Conservation (phyloP, 2,888 invertebrate species). For the Cantharis rustica region DNA sequence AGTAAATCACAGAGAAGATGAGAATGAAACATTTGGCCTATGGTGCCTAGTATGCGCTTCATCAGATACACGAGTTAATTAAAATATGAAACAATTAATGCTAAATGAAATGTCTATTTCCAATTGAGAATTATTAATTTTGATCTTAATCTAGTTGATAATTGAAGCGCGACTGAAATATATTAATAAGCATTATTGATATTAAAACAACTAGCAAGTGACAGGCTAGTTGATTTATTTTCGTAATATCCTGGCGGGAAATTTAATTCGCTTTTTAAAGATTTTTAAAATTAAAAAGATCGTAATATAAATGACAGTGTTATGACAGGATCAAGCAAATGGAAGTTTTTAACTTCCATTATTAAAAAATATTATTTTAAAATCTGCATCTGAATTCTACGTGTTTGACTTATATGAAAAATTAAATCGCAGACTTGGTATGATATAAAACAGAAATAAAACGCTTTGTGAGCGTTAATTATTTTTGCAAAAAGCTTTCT, state of each 20-base stretch:
- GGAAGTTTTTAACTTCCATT: conserved; percentile 50
- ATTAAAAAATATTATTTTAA: conserved; percentile 51
- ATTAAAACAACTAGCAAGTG: conserved; percentile 51
- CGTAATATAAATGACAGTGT: conserved; percentile 54
- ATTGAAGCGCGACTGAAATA: conserved; percentile 24
- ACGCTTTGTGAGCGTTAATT: conserved; percentile 35
- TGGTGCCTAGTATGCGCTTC: neutral
- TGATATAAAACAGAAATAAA: conserved; percentile 34
- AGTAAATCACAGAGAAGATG: neutral
- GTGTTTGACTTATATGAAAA: conserved; percentile 38
- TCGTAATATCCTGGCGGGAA: conserved; percentile 52
- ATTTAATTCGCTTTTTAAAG: conserved; percentile 51
- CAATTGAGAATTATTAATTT: neutral
- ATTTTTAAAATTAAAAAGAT: conserved; percentile 53
- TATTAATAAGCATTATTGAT: conserved; percentile 44
- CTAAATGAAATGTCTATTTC: neutral
- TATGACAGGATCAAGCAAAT: conserved; percentile 46
- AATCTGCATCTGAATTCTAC: conserved; percentile 49
- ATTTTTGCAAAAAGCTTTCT: conserved; percentile 29
- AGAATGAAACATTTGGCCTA: neutral
- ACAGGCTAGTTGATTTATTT: conserved; percentile 52
- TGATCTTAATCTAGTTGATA: conserved; percentile 7
- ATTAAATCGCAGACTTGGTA: conserved; percentile 33
- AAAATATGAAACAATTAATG: neutral
- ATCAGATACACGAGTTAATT: neutral